Base-by-base conservation (phyloP, 2,888 invertebrate species). In the Cephus pulcher region DNA sequence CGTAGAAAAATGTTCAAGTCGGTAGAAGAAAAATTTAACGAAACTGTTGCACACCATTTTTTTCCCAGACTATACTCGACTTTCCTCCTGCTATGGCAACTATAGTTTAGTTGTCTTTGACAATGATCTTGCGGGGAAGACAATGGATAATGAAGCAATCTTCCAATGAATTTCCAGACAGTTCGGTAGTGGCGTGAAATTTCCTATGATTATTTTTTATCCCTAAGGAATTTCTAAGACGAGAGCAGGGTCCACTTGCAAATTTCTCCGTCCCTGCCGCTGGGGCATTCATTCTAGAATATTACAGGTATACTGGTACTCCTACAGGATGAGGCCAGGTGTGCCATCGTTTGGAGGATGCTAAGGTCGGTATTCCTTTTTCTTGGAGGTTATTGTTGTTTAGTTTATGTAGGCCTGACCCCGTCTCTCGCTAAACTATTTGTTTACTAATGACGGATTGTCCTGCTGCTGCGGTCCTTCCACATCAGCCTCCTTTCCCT, bases 391-490 rank as follows among this genome's bases (percentile, higher is more conserved):
- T 82, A 88, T 89, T 89, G 89, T 89, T 88, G 86, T 85, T 86
- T 85, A 87, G 88, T 88, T 89, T 88, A 87, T 84, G 86, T 86
- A 87, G 88, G 84, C 86, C 85, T 80, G 85, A 80, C 83, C 86
- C 84, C 79, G 81, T 80, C 83, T 82, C 81, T 84, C 84, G 84
- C 86, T 86, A 85, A 88, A 89, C 88, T 89, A 88, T 89, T 89
- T 89, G 87, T 89, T 89, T 89, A 89, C 88, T 89, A 89, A 89
- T 89, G 89, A 89, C 88, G 88, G 85, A 89, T 89, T 89, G 88
- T 89, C 88, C 88, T 78, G 85, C 75, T 76, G 73, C 75, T 78
- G 11, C 75, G 78, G 78, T 75, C 78, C 74, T 75, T 75, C 75
- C 74, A 69, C 37, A 40, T 34, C 71, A 71, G 71, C 34, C 15